A percentile compares a stretch with the other conserved stretches of the same genome.
phyloP scores from a whole-genome alignment of 2,888 invertebrate genomes.

The Meteorus colon region DNA sequence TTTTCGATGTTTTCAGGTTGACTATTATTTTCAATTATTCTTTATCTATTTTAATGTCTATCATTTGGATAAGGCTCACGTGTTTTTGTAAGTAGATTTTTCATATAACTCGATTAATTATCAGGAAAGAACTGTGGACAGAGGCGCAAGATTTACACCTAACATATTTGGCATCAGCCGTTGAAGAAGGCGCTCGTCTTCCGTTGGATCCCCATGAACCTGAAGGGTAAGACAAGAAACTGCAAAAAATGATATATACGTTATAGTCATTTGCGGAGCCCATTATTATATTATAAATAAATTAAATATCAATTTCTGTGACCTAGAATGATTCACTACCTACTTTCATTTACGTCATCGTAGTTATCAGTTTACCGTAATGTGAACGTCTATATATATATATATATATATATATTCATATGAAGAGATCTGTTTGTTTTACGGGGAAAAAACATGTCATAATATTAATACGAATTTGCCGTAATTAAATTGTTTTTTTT shows the following conservation, averaged over 20 bases:
- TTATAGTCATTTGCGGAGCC: not conserved
- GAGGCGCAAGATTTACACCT: slow-evolving; percentile 84
- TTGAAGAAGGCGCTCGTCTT: slow-evolving; percentile 87
- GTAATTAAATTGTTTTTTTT: slow-evolving; percentile 26
- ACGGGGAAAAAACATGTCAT: not conserved
- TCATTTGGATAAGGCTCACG: not conserved
- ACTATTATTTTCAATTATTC: not conserved
- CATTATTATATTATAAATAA: not conserved
- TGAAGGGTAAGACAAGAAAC: slow-evolving; percentile 80
- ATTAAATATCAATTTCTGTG: slow-evolving; percentile 28
- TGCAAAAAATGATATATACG: not conserved
- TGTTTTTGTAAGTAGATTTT: not conserved
- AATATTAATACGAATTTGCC: slow-evolving; percentile 4
- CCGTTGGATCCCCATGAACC: slow-evolving; percentile 89
- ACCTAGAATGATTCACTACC: slow-evolving; percentile 39
- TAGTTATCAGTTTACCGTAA: slow-evolving; percentile 36
- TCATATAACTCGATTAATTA: slow-evolving; percentile 30
- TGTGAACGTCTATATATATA: slow-evolving; percentile 3
- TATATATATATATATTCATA: not conserved
- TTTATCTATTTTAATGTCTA: not conserved
- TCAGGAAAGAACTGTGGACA: slow-evolving; percentile 83
- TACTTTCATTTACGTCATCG: slow-evolving; percentile 42
- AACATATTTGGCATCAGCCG: slow-evolving; percentile 89
- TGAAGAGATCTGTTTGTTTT: slow-evolving; percentile 22
- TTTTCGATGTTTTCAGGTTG: slow-evolving; percentile 83